Conservation (phyloP, 2,113 vertebrate species). For the Pipra filicauda region DNA sequence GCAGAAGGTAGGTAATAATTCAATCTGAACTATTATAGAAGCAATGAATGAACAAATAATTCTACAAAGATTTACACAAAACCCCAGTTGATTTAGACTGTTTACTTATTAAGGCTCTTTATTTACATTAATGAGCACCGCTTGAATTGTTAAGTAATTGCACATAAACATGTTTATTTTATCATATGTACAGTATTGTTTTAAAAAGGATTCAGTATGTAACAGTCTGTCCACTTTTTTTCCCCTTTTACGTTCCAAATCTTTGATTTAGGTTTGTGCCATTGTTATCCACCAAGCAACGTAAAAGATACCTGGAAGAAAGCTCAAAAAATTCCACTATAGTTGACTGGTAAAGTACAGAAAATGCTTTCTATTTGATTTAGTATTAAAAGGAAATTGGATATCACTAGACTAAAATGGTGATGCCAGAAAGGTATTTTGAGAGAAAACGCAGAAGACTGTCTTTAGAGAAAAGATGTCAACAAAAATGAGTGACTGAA, state of each 20-base stretch:
- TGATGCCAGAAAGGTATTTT: slow-evolving; percentile 1
- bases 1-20: background rate
- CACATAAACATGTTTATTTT: background rate
- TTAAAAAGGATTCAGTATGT: background rate
- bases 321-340: background rate
- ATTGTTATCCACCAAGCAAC: background rate
- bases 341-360: background rate
- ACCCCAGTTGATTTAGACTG: background rate
- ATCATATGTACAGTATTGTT: background rate
- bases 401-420: slow-evolving; percentile 9
- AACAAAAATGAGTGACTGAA: slow-evolving; percentile 59
- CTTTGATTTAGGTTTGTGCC: background rate
- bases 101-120: background rate
- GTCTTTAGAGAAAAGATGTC: slow-evolving; percentile 36
- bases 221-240: background rate
- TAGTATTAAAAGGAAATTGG: slow-evolving; percentile 47
- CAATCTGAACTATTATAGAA: background rate
- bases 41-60: background rate
- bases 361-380: slow-evolving; percentile 36
- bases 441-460: background rate
- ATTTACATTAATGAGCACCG: background rate
- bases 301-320: background rate
- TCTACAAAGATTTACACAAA: background rate
- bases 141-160: background rate
- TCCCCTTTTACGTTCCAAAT: background rate